These are phyloP conservation scores for Microdon myrmicae DNA, from an alignment of 2,888 invertebrate genomes.

Conservation along the genomic window DNA sequence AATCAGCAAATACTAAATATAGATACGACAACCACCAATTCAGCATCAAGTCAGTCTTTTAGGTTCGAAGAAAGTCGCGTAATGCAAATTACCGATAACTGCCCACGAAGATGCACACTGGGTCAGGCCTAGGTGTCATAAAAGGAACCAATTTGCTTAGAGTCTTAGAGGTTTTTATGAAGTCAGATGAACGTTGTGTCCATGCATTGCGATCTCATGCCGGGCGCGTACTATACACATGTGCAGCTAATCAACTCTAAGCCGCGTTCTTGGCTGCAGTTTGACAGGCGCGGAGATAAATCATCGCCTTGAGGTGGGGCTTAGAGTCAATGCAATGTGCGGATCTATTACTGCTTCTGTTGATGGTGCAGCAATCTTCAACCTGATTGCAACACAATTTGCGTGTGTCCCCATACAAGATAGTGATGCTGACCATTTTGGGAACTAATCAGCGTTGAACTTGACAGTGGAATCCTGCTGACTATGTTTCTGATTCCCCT, in stretches of 20 bases:
- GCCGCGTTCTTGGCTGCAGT: conserved; percentile 34
- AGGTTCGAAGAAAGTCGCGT: no score
- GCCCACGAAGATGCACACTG: conserved; percentile 33
- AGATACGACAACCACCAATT: not conserved
- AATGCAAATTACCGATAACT: conserved; percentile 42
- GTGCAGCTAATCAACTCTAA: conserved; percentile 39
- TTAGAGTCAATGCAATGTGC: conserved; percentile 15
- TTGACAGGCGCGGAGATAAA: conserved; percentile 46
- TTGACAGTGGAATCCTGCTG: conserved; percentile 15
- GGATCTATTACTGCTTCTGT: conserved; percentile 25
- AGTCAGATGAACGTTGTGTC: conserved; percentile 10
- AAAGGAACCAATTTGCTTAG: conserved; percentile 33
- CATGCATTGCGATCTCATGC: conserved; percentile 12
- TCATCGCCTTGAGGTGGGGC: conserved; percentile 38
- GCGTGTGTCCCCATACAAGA: conserved; percentile 17
- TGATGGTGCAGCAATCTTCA: conserved; percentile 26
- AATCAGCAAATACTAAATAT: conserved; percentile 11
- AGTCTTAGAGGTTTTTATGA: conserved; percentile 25
- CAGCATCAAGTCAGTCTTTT: conserved; percentile 13
- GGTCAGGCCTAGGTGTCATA: conserved; percentile 12
- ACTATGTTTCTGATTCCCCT: conserved; percentile 39
- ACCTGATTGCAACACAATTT: conserved; percentile 44
- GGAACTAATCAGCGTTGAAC: conserved; percentile 34
- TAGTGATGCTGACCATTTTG: conserved; percentile 29
- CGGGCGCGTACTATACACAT: conserved; percentile 23